These are phyloP conservation scores for Clunio marinus DNA, from an alignment of 2,888 invertebrate species.

Conservation along the genomic window DNA sequence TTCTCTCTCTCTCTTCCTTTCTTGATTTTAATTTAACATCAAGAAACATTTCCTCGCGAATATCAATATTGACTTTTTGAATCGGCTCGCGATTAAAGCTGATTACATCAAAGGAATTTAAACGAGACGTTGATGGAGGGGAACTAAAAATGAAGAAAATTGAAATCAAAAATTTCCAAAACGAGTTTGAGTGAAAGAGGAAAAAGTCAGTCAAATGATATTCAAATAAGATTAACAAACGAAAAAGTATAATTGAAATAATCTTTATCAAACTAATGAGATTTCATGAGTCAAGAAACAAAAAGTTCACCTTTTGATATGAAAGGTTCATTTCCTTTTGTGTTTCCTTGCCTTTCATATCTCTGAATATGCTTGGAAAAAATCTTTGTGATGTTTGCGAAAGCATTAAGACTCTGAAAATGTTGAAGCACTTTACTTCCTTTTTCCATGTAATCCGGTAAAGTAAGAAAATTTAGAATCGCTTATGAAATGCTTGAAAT, in stretches of 20 bases:
- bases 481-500: no score
- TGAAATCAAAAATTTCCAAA: not conserved
- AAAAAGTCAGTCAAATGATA: not conserved
- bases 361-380: no score
- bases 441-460: no score
- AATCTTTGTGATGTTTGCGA: no score
- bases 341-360: no score
- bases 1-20: no score
- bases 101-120: not conserved
- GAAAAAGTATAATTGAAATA: not conserved
- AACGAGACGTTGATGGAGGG: not conserved
- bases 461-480: no score
- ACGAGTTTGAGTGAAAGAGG: not conserved
- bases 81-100: not conserved
- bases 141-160: not conserved
- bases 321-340: no score
- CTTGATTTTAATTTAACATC: not conserved
- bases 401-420: no score
- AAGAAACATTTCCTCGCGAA: not conserved
- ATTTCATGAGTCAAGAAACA: not conserved
- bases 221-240: not conserved
- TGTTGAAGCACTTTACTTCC: no score
- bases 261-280: not conserved
- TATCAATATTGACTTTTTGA: slow-evolving; percentile 6
- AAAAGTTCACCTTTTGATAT: not conserved